Evolutionary conservation across 2,888 invertebrate species (phyloP).

Genomic region (Euzetes globulus): DNA sequence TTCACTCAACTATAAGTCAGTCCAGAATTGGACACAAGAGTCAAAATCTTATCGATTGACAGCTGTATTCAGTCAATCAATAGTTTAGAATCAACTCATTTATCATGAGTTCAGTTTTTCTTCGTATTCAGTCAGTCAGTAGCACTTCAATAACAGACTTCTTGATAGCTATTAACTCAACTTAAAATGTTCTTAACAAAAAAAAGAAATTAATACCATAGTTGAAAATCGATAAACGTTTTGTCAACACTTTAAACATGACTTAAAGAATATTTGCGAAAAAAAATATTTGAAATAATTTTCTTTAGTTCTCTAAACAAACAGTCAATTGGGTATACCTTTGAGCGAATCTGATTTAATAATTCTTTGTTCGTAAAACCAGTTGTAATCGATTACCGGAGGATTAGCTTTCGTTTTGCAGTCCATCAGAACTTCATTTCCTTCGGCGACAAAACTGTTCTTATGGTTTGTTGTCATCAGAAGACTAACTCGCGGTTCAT

Average conservation of each 20-base stretch:
- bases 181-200: too few species aligned
- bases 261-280: too few species aligned
- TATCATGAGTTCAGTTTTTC: not conserved
- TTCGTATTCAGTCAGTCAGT: too few species aligned
- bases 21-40: too few species aligned
- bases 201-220: too few species aligned
- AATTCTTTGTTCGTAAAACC: slow-evolving; percentile 20
- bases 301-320: not conserved
- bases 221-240: too few species aligned
- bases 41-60: too few species aligned
- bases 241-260: too few species aligned
- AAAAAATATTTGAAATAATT: too few species aligned
- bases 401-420: slow-evolving; percentile 22
- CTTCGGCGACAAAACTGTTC: slow-evolving; percentile 13
- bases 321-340: not conserved
- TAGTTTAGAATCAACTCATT: not conserved
- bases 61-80: not conserved
- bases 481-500: slow-evolving; percentile 16
- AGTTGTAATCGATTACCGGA: not conserved
- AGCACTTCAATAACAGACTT: too few species aligned
- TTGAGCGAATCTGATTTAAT: not conserved
- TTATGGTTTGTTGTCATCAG: slow-evolving; percentile 21
- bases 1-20: too few species aligned
- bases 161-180: too few species aligned
- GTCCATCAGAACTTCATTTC: slow-evolving; percentile 19